phyloP scores from a whole-genome alignment of 1,140 invertebrate genomes.

The Gryon sp. region DNA sequence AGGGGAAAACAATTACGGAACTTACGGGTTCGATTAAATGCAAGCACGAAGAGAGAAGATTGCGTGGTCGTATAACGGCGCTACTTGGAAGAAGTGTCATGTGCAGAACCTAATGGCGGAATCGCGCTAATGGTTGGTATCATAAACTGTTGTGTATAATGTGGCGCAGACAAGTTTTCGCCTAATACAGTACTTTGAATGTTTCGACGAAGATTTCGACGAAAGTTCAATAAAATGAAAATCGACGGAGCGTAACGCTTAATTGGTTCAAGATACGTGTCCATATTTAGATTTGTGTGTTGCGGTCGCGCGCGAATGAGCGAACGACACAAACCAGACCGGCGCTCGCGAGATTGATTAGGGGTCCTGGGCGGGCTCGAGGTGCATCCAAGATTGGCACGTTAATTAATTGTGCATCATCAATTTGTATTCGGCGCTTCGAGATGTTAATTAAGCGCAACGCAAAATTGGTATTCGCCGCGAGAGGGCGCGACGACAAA shows the following conservation, averaged over 20 bases:
- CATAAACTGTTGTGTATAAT: constrained; percentile 22
- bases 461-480: constrained; percentile 14
- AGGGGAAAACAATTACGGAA: constrained; percentile 50
- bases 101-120: constrained; percentile 20
- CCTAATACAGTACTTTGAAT: constrained; percentile 38
- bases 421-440: constrained; percentile 39
- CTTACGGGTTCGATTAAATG: constrained; percentile 43
- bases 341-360: constrained; percentile 32
- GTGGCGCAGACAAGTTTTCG: too few species aligned
- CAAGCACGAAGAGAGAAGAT: constrained; percentile 10
- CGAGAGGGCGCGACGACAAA: constrained; percentile 20
- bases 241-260: constrained; percentile 13
- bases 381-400: constrained; percentile 37
- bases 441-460: constrained; percentile 58
- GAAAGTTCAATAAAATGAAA: constrained; percentile 16
- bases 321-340: constrained; percentile 22
- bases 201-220: too few species aligned
- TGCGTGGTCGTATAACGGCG: constrained; percentile 52
- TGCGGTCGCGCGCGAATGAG: neutral
- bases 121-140: constrained; percentile 34
- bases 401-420: constrained; percentile 47
- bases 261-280: constrained; percentile 9
- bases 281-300: constrained; percentile 33
- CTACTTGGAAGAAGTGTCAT: constrained; percentile 43
- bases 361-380: constrained; percentile 4